phyloP scores from a whole-genome alignment of 1,140 invertebrate genomes.

The Camponotus pennsylvanicus region DNA sequence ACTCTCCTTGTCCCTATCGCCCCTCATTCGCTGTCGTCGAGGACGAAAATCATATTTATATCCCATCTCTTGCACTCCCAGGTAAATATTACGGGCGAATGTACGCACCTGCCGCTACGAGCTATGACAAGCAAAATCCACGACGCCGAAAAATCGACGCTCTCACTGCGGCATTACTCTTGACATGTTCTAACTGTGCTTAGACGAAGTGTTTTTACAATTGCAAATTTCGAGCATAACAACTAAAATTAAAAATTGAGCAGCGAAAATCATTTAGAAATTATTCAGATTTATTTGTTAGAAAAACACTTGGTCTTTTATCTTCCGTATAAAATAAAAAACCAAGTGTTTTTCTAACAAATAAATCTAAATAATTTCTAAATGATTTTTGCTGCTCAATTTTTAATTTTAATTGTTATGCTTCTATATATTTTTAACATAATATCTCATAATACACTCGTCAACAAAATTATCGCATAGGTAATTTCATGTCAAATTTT shows the following conservation, averaged over 20 bases:
- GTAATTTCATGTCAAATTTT: no score
- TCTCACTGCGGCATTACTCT: constrained; percentile 1
- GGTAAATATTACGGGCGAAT: constrained; percentile 71
- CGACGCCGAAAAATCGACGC: constrained; percentile 46
- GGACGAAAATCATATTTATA: constrained; percentile 79
- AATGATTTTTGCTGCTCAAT: no score
- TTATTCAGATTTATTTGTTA: not conserved
- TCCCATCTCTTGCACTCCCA: constrained; percentile 75
- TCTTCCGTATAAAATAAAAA: no score
- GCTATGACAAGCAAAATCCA: constrained; percentile 25
- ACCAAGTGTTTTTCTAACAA: no score
- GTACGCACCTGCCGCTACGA: constrained; percentile 59
- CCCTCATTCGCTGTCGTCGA: constrained; percentile 37
- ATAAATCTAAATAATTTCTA: no score
- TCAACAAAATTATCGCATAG: no score
- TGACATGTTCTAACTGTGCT: not conserved
- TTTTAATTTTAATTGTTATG: no score
- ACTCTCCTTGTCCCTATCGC: constrained; percentile 51
- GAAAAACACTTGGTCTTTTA: not conserved
- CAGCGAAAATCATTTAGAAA: not conserved
- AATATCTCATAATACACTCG: no score
- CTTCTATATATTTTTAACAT: no score
- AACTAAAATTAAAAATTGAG: not conserved
- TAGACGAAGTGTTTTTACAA: constrained; percentile 15
- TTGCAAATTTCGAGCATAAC: not conserved